phyloP scores from a whole-genome alignment of 2,888 invertebrate genomes.

The Leucophenga maculata region DNA sequence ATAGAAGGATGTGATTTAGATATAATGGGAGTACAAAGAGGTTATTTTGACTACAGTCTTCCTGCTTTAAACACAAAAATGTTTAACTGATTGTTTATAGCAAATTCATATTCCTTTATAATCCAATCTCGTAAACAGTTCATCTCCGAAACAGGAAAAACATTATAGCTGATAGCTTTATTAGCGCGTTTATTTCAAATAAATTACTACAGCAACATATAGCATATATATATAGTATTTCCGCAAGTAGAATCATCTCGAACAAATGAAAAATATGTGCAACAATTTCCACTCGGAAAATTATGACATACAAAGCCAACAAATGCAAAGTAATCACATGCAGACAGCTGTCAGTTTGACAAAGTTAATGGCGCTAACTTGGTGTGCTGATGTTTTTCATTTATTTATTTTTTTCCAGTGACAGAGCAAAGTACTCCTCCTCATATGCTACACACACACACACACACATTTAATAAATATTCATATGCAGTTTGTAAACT shows the following conservation, averaged over 20 bases:
- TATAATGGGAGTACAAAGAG: too few relatives aligned
- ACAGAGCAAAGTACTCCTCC: too few relatives aligned
- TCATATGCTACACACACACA: too few relatives aligned
- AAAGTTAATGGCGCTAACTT: constrained; percentile 19
- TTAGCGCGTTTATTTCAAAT: too few relatives aligned
- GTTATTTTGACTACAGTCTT: too few relatives aligned
- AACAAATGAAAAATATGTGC: background rate
- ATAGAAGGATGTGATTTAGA: too few relatives aligned
- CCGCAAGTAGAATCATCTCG: background rate
- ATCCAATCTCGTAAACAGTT: too few relatives aligned
- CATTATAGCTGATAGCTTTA: too few relatives aligned
- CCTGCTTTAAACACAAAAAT: too few relatives aligned
- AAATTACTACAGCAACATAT: background rate
- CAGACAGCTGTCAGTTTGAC: constrained; percentile 9
- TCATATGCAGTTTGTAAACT: constrained; percentile 23
- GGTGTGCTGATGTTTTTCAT: background rate
- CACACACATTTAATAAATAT: constrained; percentile 7
- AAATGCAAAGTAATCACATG: background rate
- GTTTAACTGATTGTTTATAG: too few relatives aligned
- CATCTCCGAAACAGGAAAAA: too few relatives aligned
- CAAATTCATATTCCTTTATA: too few relatives aligned
- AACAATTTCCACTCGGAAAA: background rate
- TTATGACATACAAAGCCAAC: background rate
- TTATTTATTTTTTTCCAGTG: background rate
- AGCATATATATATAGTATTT: background rate